Conservation (phyloP, 2,888 invertebrate genomes). For the Metopia argyrocephala region DNA sequence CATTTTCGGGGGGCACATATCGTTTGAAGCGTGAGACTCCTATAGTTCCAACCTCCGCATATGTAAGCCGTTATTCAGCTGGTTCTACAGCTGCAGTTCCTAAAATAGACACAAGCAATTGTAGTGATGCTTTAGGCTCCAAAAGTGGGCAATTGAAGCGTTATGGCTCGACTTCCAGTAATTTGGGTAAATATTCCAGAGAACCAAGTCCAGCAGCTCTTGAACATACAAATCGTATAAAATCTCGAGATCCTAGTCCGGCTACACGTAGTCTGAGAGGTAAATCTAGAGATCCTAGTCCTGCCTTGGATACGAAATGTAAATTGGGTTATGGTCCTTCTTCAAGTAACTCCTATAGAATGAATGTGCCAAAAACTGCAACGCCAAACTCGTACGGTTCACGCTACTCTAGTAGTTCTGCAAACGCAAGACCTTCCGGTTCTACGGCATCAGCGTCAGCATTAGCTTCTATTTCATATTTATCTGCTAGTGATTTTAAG, state of each 20-base stretch:
- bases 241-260: constrained; percentile 82
- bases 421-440: constrained; percentile 37
- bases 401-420: constrained; percentile 66
- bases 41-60: constrained; percentile 68
- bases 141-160: constrained; percentile 69
- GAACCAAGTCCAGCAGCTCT: constrained; percentile 77
- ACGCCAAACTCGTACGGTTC: constrained; percentile 59
- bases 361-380: constrained; percentile 66
- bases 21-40: constrained; percentile 76
- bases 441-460: constrained; percentile 23
- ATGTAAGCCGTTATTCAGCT: constrained; percentile 74
- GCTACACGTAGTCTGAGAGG: constrained; percentile 73
- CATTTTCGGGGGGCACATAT: constrained; percentile 78
- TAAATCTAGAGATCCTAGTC: constrained; percentile 80
- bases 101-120: constrained; percentile 66
- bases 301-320: constrained; percentile 77
- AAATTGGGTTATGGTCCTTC: constrained; percentile 67
- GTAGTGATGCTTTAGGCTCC: constrained; percentile 64
- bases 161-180: constrained; percentile 69
- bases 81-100: constrained; percentile 61
- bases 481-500: constrained; percentile 77
- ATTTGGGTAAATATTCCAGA: constrained; percentile 74
- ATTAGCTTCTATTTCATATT: constrained; percentile 73
- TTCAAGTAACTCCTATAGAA: constrained; percentile 67
- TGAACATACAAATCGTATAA: constrained; percentile 74